Evolutionary conservation across 2,888 invertebrate genomes (phyloP).

Genomic region (Perizoma flavofasciatum): DNA sequence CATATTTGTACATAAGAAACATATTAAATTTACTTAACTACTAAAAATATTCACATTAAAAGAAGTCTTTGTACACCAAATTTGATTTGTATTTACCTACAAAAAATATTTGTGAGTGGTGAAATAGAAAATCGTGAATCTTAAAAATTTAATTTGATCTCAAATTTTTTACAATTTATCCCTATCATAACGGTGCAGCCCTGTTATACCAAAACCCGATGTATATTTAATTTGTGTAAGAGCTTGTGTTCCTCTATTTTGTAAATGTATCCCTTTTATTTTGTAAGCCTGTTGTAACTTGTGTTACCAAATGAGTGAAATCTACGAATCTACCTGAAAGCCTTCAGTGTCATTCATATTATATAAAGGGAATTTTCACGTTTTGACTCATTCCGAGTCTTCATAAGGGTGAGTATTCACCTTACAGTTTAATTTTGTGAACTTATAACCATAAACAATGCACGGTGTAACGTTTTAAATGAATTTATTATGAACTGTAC

Average conservation of each 20-base stretch:
- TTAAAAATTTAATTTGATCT: conserved; percentile 70
- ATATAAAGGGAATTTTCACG: too few species aligned
- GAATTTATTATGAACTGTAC: conserved; percentile 16
- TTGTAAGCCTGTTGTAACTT: conserved; percentile 26
- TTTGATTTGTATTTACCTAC: too few species aligned
- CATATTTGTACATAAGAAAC: too few species aligned
- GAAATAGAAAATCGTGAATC: conserved; percentile 56
- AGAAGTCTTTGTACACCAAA: too few species aligned
- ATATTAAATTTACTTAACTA: too few species aligned
- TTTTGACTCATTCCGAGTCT: too few species aligned
- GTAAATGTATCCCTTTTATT: conserved; percentile 52
- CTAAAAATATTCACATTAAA: too few species aligned
- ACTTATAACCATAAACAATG: conserved; percentile 11
- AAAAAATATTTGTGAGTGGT: background rate
- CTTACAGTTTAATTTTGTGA: conserved; percentile 4
- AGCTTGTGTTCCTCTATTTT: conserved; percentile 74
- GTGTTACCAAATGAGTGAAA: conserved; percentile 31
- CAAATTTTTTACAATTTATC: conserved; percentile 55
- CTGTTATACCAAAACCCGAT: conserved; percentile 77
- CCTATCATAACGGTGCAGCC: conserved; percentile 57
- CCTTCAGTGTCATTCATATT: too few species aligned
- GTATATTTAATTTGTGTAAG: conserved; percentile 62
- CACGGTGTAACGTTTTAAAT: conserved; percentile 10
- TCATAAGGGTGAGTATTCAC: background rate
- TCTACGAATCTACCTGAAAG: conserved; percentile 15